These are phyloP conservation scores for Electrona antarctica DNA, from an alignment of 2,113 vertebrate species.

Conservation along the genomic window DNA sequence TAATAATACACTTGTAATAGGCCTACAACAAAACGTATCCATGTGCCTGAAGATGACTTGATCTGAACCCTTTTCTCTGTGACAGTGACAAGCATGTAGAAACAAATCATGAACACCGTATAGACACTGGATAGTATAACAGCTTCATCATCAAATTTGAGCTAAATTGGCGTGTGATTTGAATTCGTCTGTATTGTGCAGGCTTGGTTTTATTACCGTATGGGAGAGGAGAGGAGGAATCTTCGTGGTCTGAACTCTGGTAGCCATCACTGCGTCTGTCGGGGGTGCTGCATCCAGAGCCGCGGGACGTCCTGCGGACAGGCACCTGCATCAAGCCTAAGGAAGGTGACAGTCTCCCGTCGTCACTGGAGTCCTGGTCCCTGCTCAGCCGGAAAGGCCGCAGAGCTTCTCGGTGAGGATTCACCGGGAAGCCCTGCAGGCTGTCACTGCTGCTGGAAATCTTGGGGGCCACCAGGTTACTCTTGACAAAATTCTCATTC, in stretches of 20 bases:
- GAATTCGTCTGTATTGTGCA: background rate
- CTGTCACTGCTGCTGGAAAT: constrained; percentile 12
- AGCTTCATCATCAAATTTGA: too few relatives aligned
- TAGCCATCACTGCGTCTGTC: constrained; percentile 84
- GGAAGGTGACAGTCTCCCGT: constrained; percentile 73
- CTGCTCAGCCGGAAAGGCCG: constrained; percentile 70
- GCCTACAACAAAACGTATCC: too few relatives aligned
- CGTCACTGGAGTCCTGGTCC: constrained; percentile 81
- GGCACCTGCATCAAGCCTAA: constrained; percentile 37
- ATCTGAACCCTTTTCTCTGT: too few relatives aligned
- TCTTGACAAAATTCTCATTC: constrained; percentile 81
- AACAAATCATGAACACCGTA: too few relatives aligned
- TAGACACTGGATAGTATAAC: too few relatives aligned
- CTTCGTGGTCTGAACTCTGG: constrained; percentile 91
- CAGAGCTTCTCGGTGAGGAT: constrained; percentile 34
- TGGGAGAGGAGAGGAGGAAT: constrained; percentile 78
- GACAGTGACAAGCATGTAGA: too few relatives aligned
- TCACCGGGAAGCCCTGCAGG: constrained; percentile 18
- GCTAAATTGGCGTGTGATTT: background rate
- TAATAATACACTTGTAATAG: too few relatives aligned
- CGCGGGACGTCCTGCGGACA: constrained; percentile 35
- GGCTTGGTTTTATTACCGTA: constrained; percentile 70
- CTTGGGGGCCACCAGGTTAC: constrained; percentile 75
- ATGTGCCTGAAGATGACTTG: too few relatives aligned
- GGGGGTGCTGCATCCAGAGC: constrained; percentile 84